A percentile compares a stretch with the other conserved stretches of the same genome.
Conservation (phyloP, 2,797 vertebrate genomes). For the Distichodus sexfasciatus region DNA sequence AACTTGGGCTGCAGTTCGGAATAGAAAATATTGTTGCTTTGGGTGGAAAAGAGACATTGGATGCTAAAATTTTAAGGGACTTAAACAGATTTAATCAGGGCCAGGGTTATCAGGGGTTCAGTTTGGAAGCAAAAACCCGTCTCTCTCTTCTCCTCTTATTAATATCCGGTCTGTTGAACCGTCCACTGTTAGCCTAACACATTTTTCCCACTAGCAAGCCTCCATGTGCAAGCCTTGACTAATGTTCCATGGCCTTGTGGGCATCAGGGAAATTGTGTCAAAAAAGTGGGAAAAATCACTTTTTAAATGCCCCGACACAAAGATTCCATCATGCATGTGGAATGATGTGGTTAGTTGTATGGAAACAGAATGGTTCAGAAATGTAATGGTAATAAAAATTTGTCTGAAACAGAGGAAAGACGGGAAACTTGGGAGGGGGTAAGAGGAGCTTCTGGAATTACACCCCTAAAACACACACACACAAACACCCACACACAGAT, state of each 20-base stretch:
- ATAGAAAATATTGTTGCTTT: conserved; percentile 69
- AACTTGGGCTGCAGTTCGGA: conserved; percentile 50
- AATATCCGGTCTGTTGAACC: conserved; percentile 63
- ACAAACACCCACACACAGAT: conserved; percentile 39
- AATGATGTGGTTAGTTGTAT: conserved; percentile 79
- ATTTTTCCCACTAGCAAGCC: conserved; percentile 44
- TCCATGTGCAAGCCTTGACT: conserved; percentile 47
- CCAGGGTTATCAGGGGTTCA: conserved; percentile 55
- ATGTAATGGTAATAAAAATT: conserved; percentile 70
- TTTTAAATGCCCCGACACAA: conserved; percentile 68
- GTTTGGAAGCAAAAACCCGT: conserved; percentile 52
- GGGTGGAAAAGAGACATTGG: conserved; percentile 52
- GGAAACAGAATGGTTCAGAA: conserved; percentile 75
- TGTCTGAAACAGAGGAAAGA: conserved; percentile 59
- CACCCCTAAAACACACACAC: conserved; percentile 57
- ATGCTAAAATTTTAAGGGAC: conserved; percentile 50
- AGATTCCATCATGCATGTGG: conserved; percentile 83
- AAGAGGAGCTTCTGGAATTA: conserved; percentile 75
- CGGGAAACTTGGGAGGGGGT: conserved; percentile 67
- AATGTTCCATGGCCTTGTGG: conserved; percentile 62
- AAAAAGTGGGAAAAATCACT: conserved; percentile 63
- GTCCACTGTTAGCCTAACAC: conserved; percentile 51
- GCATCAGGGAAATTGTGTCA: conserved; percentile 68
- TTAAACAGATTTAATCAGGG: conserved; percentile 54
- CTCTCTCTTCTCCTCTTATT: conserved; percentile 49